These are phyloP conservation scores for Drosophila ogumai DNA, from an alignment of 1,140 invertebrate species.

Conservation along the genomic window DNA sequence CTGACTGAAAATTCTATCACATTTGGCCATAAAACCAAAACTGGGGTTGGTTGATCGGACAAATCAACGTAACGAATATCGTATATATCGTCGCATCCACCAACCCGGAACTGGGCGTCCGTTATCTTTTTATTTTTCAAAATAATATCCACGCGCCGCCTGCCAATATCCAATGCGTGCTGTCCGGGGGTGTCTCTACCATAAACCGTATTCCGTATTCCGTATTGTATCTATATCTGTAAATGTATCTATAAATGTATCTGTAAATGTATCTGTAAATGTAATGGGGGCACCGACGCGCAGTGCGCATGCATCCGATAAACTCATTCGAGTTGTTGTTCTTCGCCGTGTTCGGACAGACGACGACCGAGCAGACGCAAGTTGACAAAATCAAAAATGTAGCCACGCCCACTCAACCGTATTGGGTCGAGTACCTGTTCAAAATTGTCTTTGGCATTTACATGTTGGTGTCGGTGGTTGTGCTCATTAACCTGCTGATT, in stretches of 20 bases:
- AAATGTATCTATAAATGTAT: slow-evolving; percentile 74
- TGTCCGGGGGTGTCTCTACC: slow-evolving; percentile 77
- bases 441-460: slow-evolving; percentile 95
- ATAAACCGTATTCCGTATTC: slow-evolving; percentile 48
- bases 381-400: slow-evolving; percentile 85
- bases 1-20: slow-evolving; percentile 34
- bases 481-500: slow-evolving; percentile 99
- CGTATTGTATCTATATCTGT: slow-evolving; percentile 63
- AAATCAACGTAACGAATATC: slow-evolving; percentile 25
- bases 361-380: slow-evolving; percentile 93
- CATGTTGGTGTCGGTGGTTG: slow-evolving; percentile 99
- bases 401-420: slow-evolving; percentile 87
- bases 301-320: slow-evolving; percentile 95
- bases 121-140: slow-evolving; percentile 84
- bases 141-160: slow-evolving; percentile 40
- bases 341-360: slow-evolving; percentile 99
- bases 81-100: slow-evolving; percentile 37
- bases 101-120: slow-evolving; percentile 75
- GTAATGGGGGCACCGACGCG: slow-evolving; percentile 86
- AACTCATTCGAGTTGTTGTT: slow-evolving; percentile 98
- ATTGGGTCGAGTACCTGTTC: slow-evolving; percentile 92
- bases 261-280: slow-evolving; percentile 20
- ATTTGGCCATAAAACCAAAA: slow-evolving; percentile 1
- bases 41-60: slow-evolving; percentile 64
- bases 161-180: slow-evolving; percentile 46